Evolutionary conservation across 2,113 vertebrate species (phyloP), one percentile per base, ranked within the genome.

Genomic region (Phoenicopterus ruber): DNA sequence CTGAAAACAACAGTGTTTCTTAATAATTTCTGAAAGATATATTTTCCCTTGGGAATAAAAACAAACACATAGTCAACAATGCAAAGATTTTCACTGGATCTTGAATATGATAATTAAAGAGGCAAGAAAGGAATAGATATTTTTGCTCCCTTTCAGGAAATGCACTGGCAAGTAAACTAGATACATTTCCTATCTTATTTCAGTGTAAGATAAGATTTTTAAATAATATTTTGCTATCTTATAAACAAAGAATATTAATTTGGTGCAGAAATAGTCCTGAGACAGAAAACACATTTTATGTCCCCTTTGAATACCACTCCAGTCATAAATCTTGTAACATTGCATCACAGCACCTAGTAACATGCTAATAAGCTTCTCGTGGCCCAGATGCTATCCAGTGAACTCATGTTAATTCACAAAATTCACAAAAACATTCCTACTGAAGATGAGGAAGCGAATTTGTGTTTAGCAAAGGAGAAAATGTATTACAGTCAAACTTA

Each of bases 21-120:
- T 94, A 88, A 94, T 87, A 4, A 87, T 92, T 94, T 88, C 28
- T 91, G 70, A 93, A 93, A 93, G 8, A 85, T 52, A 15, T 47
- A 26, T 85, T 91, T 93, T 97, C 50, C 26, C 54, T 84, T 83
- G 36, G 25, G 82, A 93, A 81, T 66, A 72, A 77, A 93, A 88
- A 11, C 25, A 85, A 84, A 32, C 11, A n/a, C 11, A n/a, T 13
- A 77, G 17, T 83, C 54, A 86, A 73, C 25, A 88, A 46, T 7
- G 10, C 2, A 77, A 88, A 73, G 17, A 13, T 50, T 86, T 86
- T 84, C 47, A 84, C 46, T 94, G 44, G 8, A 65, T 86, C 20
- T 76, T 81, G 69, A 76, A 76, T 19, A 50, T 21, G 21, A 29
- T 73, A 76, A 89, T 69, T 81, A 70, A 71, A 89, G n/a, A 63